Conservation (phyloP, 2,888 invertebrate species). For the Chrysopilus asiliformis region DNA sequence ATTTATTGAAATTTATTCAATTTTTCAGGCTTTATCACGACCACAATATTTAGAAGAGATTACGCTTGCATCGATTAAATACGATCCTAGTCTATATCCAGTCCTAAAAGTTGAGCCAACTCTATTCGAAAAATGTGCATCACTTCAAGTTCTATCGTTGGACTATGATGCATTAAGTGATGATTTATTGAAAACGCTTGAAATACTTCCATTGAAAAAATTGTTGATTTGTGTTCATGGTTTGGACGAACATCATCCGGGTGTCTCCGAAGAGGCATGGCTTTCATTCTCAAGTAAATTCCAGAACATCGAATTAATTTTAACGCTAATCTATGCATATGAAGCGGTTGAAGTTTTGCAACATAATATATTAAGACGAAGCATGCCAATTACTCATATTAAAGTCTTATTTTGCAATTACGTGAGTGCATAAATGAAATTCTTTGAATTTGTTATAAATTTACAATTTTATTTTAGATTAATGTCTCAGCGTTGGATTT, state of each 20-base stretch:
- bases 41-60: constrained; percentile 46
- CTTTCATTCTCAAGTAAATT: constrained; percentile 37
- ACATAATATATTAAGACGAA: constrained; percentile 46
- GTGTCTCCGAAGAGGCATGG: constrained; percentile 53
- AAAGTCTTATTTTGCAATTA: constrained; percentile 60
- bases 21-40: constrained; percentile 25
- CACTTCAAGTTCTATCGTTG: constrained; percentile 38
- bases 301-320: constrained; percentile 27
- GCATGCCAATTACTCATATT: constrained; percentile 60
- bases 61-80: constrained; percentile 58
- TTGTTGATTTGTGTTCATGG: constrained; percentile 58
- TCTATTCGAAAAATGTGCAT: constrained; percentile 44
- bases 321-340: constrained; percentile 48
- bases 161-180: constrained; percentile 34
- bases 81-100: constrained; percentile 54
- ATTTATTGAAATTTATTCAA: neutral
- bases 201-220: constrained; percentile 39
- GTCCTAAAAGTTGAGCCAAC: constrained; percentile 39
- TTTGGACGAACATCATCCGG: constrained; percentile 46
- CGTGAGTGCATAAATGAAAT: constrained; percentile 30
- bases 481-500: constrained; percentile 32
- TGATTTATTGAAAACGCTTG: constrained; percentile 29
- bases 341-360: constrained; percentile 50
- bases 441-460: neutral
- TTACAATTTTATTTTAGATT: constrained; percentile 20